These are phyloP conservation scores for Siphamia tubifer DNA, from an alignment of 2,113 vertebrate species.

Conservation along the genomic window DNA sequence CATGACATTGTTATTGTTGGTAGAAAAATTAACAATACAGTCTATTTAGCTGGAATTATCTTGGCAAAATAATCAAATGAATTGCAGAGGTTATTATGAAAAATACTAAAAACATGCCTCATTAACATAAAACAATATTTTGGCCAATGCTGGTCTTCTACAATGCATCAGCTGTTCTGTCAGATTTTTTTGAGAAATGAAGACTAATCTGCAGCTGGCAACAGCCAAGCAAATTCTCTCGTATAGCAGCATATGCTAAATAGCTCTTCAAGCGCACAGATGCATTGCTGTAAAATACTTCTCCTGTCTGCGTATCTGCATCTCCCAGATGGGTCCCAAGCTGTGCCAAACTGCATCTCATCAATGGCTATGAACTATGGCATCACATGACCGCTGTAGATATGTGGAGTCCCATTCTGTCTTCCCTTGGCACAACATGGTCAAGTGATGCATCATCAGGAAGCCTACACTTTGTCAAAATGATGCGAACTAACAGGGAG, in stretches of 20 bases:
- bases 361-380: conserved; percentile 73
- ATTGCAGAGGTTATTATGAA: conserved; percentile 23
- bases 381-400: conserved; percentile 62
- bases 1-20: conserved; percentile 45
- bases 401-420: conserved; percentile 66
- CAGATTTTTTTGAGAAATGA: conserved; percentile 62
- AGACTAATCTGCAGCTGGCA: conserved; percentile 75
- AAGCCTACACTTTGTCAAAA: conserved; percentile 58
- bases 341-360: conserved; percentile 76
- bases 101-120: conserved; percentile 24
- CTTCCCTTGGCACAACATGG: conserved; percentile 62
- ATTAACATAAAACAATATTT: conserved; percentile 22
- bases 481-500: conserved; percentile 35
- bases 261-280: conserved; percentile 75
- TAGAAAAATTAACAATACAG: conserved; percentile 4
- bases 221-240: conserved; percentile 63
- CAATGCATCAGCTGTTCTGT: conserved; percentile 68
- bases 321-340: conserved; percentile 72
- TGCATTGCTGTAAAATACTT: conserved; percentile 65
- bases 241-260: conserved; percentile 80
- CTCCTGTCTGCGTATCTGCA: conserved; percentile 72
- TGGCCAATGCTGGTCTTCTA: conserved; percentile 1
- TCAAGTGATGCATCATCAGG: conserved; percentile 69
- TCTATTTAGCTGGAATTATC: conserved; percentile 5
- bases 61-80: conserved; percentile 14